These are phyloP conservation scores for Chaetodon trifasciatus DNA, from an alignment of 2,797 vertebrate species.

Conservation along the genomic window DNA sequence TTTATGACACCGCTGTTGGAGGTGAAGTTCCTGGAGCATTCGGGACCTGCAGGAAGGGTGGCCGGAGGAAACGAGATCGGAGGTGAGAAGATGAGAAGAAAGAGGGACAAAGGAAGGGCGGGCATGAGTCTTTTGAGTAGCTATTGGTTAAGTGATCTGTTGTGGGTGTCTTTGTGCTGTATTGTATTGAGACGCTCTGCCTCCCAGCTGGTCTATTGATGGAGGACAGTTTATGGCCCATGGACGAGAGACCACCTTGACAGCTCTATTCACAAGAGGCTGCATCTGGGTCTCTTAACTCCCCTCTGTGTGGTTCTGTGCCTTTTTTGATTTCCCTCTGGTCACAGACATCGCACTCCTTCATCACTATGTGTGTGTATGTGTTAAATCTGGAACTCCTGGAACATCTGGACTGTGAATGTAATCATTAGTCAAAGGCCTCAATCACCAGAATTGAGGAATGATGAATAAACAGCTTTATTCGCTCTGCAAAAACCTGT, in stretches of 20 bases:
- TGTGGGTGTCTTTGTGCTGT: conserved; percentile 45
- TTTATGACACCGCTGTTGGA: conserved; percentile 92
- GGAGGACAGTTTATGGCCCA: conserved; percentile 52
- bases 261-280: conserved; percentile 33
- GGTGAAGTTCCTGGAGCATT: conserved; percentile 97
- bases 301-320: not conserved
- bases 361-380: conserved; percentile 14
- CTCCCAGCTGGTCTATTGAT: conserved; percentile 53
- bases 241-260: conserved; percentile 53
- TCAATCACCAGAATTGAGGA: conserved; percentile 70
- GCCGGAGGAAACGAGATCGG: conserved; percentile 1
- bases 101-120: conserved; percentile 28
- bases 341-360: conserved; percentile 18
- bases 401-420: conserved; percentile 68
- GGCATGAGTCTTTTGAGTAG: conserved; percentile 26
- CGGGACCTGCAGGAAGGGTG: conserved; percentile 87
- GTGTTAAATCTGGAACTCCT: conserved; percentile 43
- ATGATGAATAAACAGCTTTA: conserved; percentile 70
- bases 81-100: conserved; percentile 24
- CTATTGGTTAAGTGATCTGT: conserved; percentile 50
- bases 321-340: not conserved
- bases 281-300: conserved; percentile 46
- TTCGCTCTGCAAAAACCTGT: conserved; percentile 42
- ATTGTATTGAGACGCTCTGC: conserved; percentile 25
- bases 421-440: conserved; percentile 62